Evolutionary conservation across 2,797 vertebrate genomes (phyloP).

Genomic region (Neosalanx taihuensis): DNA sequence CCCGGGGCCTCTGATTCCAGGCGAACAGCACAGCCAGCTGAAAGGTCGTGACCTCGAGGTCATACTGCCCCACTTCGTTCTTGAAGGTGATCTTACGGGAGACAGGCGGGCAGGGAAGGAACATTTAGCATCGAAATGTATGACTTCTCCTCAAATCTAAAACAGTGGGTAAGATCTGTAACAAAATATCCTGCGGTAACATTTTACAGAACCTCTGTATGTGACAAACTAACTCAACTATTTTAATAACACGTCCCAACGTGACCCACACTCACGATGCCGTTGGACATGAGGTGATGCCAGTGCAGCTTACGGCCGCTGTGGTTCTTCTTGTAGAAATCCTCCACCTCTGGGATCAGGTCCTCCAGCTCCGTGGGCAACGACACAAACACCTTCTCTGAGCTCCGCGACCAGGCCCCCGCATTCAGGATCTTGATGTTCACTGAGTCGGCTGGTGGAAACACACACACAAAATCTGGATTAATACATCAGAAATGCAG

Average conservation of each 20-base stretch:
- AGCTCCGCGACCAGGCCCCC: slow-evolving; percentile 96
- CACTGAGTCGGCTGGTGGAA: slow-evolving; percentile 87
- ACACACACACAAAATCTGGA: not conserved
- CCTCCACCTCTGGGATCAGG: slow-evolving; percentile 96
- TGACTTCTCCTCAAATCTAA: not conserved
- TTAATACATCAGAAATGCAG: not conserved
- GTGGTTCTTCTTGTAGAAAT: slow-evolving; percentile 99
- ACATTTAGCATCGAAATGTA: not conserved
- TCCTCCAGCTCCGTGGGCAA: slow-evolving; percentile 96
- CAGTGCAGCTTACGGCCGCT: slow-evolving; percentile 97
- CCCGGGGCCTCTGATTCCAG: slow-evolving; percentile 98
- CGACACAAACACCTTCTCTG: slow-evolving; percentile 97
- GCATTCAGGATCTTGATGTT: slow-evolving; percentile 99
- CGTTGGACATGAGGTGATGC: slow-evolving; percentile 99
- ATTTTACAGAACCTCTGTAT: no score
- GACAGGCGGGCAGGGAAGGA: not conserved
- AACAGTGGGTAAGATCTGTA: no score
- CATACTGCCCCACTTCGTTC: slow-evolving; percentile 97
- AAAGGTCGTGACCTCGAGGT: slow-evolving; percentile 98
- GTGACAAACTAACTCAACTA: no score
- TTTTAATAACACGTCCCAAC: no score
- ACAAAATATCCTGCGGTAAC: no score
- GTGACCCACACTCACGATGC: slow-evolving; percentile 89
- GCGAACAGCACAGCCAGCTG: slow-evolving; percentile 96
- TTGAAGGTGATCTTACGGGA: slow-evolving; percentile 93